These are phyloP conservation scores for Nixonia krombeini DNA, from an alignment of 1,140 invertebrate species.

Conservation along the genomic window DNA sequence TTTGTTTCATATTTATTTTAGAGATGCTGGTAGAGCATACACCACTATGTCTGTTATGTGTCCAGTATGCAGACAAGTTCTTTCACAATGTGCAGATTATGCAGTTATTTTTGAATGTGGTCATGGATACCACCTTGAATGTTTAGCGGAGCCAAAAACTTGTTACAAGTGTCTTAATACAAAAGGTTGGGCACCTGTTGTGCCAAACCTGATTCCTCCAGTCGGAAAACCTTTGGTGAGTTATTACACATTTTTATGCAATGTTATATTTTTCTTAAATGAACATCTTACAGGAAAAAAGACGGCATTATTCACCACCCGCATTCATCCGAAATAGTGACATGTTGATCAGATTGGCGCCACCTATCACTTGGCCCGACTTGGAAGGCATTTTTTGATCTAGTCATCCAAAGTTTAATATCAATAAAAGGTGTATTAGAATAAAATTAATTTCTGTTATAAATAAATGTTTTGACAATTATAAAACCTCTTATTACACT, in stretches of 20 bases:
- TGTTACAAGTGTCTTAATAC: constrained; percentile 66
- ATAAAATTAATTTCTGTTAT: constrained; percentile 22
- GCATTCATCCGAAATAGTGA: constrained; percentile 61
- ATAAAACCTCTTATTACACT: too few species aligned
- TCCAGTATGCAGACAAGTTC: constrained; percentile 60
- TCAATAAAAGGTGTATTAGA: constrained; percentile 18
- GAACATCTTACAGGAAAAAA: constrained; percentile 48
- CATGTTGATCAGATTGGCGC: constrained; percentile 60
- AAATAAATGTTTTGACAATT: constrained; percentile 36
- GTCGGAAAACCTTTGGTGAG: constrained; percentile 27
- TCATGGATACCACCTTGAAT: constrained; percentile 65
- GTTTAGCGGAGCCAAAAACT: constrained; percentile 62
- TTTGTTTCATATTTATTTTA: constrained; percentile 46
- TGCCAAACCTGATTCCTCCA: constrained; percentile 46
- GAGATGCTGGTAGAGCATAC: constrained; percentile 61
- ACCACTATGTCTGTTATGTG: constrained; percentile 58
- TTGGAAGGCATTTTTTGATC: constrained; percentile 69
- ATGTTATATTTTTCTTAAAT: background rate
- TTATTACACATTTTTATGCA: too few species aligned
- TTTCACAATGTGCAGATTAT: constrained; percentile 60
- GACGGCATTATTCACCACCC: constrained; percentile 59
- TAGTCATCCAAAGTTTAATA: constrained; percentile 50
- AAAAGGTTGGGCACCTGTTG: constrained; percentile 64
- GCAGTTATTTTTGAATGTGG: constrained; percentile 64
- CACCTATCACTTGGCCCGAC: constrained; percentile 63